Evolutionary conservation across 2,797 vertebrate genomes (phyloP), one percentile per base, ranked within the genome.

Genomic region (Neomorphus geoffroyi): DNA sequence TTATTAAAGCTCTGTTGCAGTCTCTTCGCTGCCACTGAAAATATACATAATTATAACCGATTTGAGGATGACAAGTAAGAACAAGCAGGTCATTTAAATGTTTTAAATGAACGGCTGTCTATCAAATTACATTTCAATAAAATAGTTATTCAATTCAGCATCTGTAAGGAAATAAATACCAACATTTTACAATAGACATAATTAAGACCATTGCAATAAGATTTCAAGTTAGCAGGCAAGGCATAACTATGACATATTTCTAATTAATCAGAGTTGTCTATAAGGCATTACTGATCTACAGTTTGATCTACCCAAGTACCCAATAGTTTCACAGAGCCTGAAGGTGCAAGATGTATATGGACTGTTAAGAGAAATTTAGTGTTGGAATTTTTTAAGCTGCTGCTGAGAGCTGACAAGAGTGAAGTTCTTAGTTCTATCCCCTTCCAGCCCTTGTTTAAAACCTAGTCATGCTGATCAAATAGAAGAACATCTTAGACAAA

Each of bases 21-120:
- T 80, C 94, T 98, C 65, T 77, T 72, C 12, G 73, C 60, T 64
- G 97, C 97, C 90, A 93, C 98, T 98, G 85, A 89, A 92, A 93
- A 92, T 17, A 77, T 13, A 80, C 28, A 78, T 18, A 46, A 50
- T 77, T 61, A 72, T 48, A 90, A 82, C 8, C 11, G 72, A 22
- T 48, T 39, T 62, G 50, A 90, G 60, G 48, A 56, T 27, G 12
- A 67, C 35, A 60, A 37, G 48, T 64, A 66, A 83, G 32, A 78
- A 65, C n/a, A 69, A 33, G 28, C n/a, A 14, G 24, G 45, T n/a
- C 14, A 71, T 39, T 66, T 64, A 62, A 89, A 57, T 53, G 11
- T 24, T 62, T 58, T 32, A 71, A 39, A 56, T 62, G 23, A 88
- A 81, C 60, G 26, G 23, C 17, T 43, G 28, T 72, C 60, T 64